A percentile compares a stretch with the other conserved stretches of the same genome.
phyloP scores from a whole-genome alignment of 2,113 vertebrate species.

The Fulica atra region DNA sequence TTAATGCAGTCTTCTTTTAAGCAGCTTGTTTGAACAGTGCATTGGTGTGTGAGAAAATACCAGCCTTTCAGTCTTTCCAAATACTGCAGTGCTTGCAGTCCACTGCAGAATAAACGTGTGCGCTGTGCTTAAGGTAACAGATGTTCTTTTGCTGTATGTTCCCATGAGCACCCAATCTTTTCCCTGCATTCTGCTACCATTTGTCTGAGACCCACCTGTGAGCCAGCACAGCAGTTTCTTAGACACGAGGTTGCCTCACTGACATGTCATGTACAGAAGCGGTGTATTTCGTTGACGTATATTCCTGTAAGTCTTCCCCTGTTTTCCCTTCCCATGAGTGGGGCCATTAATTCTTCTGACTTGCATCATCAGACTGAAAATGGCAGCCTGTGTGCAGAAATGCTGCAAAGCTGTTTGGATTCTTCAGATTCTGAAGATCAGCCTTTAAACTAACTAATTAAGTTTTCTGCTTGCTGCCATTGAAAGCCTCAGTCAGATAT shows the following conservation, averaged over 20 bases:
- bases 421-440: conserved; percentile 61
- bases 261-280: background rate
- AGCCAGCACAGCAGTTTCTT: conserved; percentile 54
- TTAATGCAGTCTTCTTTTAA: conserved; percentile 39
- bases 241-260: background rate
- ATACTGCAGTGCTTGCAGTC: conserved; percentile 46
- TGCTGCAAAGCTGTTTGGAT: conserved; percentile 57
- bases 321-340: background rate
- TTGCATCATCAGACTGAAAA: conserved; percentile 1
- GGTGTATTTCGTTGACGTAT: background rate
- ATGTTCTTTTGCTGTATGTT: conserved; percentile 44
- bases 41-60: conserved; percentile 9
- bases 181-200: background rate
- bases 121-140: conserved; percentile 57
- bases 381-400: background rate
- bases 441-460: conserved; percentile 85
- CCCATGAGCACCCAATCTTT: conserved; percentile 34
- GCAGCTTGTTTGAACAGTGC: conserved; percentile 40
- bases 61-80: conserved; percentile 30
- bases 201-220: conserved; percentile 50
- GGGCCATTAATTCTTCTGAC: conserved; percentile 24
- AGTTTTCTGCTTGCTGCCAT: conserved; percentile 82
- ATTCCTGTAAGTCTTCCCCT: background rate
- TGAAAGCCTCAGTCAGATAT: conserved; percentile 86
- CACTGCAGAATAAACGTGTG: background rate